Base-by-base conservation (phyloP, 2,797 vertebrate species). In the Melanotaenia trifasciata region DNA sequence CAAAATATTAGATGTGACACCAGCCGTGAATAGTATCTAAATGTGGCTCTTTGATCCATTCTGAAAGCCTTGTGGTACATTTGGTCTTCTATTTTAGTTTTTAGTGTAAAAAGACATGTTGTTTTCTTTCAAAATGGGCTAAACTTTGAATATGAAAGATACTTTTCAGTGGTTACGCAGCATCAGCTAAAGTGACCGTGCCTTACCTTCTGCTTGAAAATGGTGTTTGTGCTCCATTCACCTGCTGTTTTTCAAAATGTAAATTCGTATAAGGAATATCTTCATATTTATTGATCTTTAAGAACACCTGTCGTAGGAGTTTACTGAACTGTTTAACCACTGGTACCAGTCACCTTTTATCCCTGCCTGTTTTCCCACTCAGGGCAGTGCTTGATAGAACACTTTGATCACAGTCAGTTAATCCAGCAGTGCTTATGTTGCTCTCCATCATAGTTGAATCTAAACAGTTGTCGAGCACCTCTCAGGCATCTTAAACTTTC, bases 391-490 rank as follows among this genome's bases (percentile, higher is more conserved):
- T n/a, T n/a, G 16, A 43, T 56, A 59, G 59, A 77, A 58, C 32
- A 43, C 81, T 84, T 88, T 88, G 77, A 89, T 87, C 84, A 63
- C 76, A 88, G 58, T 72, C 70, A 22, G 67, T 50, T 83, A 87
- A 84, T 84, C 84, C 72, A 36, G 63, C 47, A 43, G 70, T 56
- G 51, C 80, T 81, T 69, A 57, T 64, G 62, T 68, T 83, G 43
- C 60, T 47, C 64, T 70, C 45, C 33, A 43, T 79, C 67, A 30
- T 71, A 75, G 72, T 79, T 90, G 58, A 73, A 78, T 74, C 38
- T 56, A 66, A 87, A 82, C 61, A 64, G 65, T 74, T 76, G 22
- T 50, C 85, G 67, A 80, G 70, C 66, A 67, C 63, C 54, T 77
- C 58, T 51, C 56, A 56, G 72, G 80, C 69, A 64, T 74, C 40